phyloP scores from a whole-genome alignment of 2,888 invertebrate genomes.

The Andrena bicolor region DNA sequence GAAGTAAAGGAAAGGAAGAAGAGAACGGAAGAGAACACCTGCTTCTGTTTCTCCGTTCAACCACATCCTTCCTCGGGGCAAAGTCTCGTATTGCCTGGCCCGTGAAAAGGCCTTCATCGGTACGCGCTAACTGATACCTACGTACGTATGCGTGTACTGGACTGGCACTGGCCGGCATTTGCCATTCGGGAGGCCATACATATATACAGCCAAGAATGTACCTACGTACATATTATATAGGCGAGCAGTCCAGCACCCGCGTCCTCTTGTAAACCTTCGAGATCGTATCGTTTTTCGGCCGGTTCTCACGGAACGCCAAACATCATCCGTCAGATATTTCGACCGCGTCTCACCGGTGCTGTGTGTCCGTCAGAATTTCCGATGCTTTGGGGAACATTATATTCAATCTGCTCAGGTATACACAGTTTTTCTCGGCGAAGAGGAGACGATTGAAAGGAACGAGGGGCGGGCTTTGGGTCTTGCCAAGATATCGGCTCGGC shows the following conservation, averaged over 20 bases:
- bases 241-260: neutral
- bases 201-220: neutral
- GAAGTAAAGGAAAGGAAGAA: neutral
- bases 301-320: slow-evolving; percentile 79
- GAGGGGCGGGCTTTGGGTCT: neutral
- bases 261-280: slow-evolving; percentile 62
- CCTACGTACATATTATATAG: neutral
- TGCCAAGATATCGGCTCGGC: slow-evolving; percentile 16
- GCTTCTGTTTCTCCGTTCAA: slow-evolving; percentile 63
- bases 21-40: slow-evolving; percentile 31
- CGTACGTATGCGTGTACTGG: slow-evolving; percentile 17
- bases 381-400: too few relatives aligned
- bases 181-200: slow-evolving; percentile 28
- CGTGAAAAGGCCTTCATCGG: slow-evolving; percentile 22
- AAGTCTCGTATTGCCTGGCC: slow-evolving; percentile 55
- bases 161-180: neutral
- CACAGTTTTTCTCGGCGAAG: neutral
- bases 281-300: slow-evolving; percentile 80
- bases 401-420: too few relatives aligned
- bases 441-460: slow-evolving; percentile 57
- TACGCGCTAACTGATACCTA: neutral
- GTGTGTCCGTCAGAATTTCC: too few relatives aligned
- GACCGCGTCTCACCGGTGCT: neutral
- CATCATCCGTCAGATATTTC: slow-evolving; percentile 52
- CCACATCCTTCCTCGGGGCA: slow-evolving; percentile 82